A percentile compares a stretch with the other conserved stretches of the same genome.
Evolutionary conservation across 1,140 invertebrate species (phyloP).

Genomic region (Caenorhabditis brenneri): DNA sequence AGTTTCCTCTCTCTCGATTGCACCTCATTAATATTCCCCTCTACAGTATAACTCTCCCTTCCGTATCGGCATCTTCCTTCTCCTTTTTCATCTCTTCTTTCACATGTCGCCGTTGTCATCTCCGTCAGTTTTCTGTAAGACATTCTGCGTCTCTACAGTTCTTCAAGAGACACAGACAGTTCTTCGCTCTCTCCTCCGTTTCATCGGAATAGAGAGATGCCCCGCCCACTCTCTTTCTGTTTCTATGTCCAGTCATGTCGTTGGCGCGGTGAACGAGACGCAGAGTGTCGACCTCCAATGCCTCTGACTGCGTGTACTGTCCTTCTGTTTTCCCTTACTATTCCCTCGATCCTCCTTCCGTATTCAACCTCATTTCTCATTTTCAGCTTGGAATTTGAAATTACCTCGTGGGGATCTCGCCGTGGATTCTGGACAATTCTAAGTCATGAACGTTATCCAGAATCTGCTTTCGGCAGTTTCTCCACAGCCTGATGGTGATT

Average conservation of each 20-base stretch:
- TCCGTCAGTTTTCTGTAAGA: not conserved
- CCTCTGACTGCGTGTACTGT: conserved; percentile 28
- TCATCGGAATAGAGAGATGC: not conserved
- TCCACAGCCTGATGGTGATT: conserved; percentile 70
- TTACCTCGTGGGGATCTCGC: conserved; percentile 10
- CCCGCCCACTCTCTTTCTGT: not conserved
- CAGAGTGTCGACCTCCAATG: conserved; percentile 12
- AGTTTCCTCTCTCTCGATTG: not conserved
- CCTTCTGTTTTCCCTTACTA: conserved; percentile 32
- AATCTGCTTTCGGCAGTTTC: conserved; percentile 64
- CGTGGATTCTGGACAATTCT: conserved; percentile 18
- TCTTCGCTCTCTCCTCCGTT: not conserved
- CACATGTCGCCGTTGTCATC: conserved; percentile 11
- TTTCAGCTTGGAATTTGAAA: not conserved
- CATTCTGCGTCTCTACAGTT: not conserved
- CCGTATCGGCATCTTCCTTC: conserved; percentile 13
- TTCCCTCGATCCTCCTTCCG: not conserved
- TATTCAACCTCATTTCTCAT: conserved; percentile 11
- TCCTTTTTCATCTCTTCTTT: not conserved
- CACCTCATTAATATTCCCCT: conserved; percentile 36
- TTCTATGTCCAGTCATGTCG: not conserved
- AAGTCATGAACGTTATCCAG: conserved; percentile 67
- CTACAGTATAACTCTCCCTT: not conserved
- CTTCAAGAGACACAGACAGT: conserved; percentile 12
- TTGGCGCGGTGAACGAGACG: conserved; percentile 23